Evolutionary conservation across 1,140 invertebrate genomes (phyloP).

Genomic region (Gonioctena quinquepunctata): DNA sequence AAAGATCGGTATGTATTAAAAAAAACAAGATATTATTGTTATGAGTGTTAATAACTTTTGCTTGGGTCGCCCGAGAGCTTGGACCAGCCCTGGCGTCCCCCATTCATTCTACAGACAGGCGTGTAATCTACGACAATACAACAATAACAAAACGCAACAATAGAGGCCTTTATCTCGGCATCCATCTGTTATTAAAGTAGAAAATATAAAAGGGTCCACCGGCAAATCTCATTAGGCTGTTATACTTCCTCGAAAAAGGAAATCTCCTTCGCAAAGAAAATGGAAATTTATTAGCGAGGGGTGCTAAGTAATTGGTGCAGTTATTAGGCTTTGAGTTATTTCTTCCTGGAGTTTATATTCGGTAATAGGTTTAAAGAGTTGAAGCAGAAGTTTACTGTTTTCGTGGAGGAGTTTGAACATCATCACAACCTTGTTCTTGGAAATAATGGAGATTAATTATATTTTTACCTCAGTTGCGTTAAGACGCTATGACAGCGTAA

Average conservation of each 20-base stretch:
- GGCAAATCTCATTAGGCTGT: neutral
- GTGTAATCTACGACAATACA: neutral
- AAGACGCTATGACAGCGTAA: too few relatives aligned
- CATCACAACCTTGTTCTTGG: too few relatives aligned
- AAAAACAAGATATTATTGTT: neutral
- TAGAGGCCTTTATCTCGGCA: neutral
- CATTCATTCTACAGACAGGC: neutral
- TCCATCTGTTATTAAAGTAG: neutral
- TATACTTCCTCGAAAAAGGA: neutral
- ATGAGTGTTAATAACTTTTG: neutral
- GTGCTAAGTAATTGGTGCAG: neutral
- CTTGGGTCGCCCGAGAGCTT: too few relatives aligned
- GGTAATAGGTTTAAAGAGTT: too few relatives aligned
- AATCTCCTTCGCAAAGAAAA: too few relatives aligned
- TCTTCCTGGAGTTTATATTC: too few relatives aligned
- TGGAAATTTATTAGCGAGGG: neutral
- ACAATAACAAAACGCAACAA: neutral
- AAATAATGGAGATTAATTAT: too few relatives aligned
- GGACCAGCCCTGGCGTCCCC: too few relatives aligned
- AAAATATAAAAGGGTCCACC: neutral
- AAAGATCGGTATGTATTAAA: too few relatives aligned
- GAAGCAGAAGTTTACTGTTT: too few relatives aligned
- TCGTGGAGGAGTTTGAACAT: too few relatives aligned
- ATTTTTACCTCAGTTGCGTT: too few relatives aligned
- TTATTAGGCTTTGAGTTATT: neutral